These are phyloP conservation scores for Coreoperca whiteheadi DNA, from an alignment of 2,113 vertebrate genomes.

Conservation along the genomic window DNA sequence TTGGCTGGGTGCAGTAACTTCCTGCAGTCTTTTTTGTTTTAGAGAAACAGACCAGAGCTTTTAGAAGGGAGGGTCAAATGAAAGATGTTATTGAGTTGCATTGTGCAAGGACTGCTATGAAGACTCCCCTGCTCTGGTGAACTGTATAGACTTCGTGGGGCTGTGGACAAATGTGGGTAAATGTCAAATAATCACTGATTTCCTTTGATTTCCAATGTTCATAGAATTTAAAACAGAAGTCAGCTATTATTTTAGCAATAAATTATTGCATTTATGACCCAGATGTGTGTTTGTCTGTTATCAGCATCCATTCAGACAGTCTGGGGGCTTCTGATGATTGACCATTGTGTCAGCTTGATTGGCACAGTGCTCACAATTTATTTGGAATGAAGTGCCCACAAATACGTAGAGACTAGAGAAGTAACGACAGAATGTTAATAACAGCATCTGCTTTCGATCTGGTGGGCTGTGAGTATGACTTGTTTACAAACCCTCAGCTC, in stretches of 20 bases:
- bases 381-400: slow-evolving; percentile 74
- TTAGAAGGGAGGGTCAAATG: too few relatives aligned
- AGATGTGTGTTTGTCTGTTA: neutral
- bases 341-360: slow-evolving; percentile 50
- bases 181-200: neutral
- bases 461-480: slow-evolving; percentile 37
- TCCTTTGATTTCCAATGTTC: neutral
- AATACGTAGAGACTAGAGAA: slow-evolving; percentile 52
- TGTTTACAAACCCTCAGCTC: neutral
- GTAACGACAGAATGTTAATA: slow-evolving; percentile 35
- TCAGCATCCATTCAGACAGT: slow-evolving; percentile 58
- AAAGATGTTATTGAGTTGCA: too few relatives aligned
- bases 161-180: slow-evolving; percentile 38
- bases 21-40: too few relatives aligned
- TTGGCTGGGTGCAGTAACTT: too few relatives aligned
- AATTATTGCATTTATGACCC: neutral
- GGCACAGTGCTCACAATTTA: slow-evolving; percentile 59
- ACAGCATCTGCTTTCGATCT: slow-evolving; percentile 42
- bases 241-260: neutral
- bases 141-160: slow-evolving; percentile 34
- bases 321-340: slow-evolving; percentile 66
- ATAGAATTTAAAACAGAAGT: neutral
- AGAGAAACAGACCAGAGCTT: too few relatives aligned
- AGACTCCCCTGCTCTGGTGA: slow-evolving; percentile 47
- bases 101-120: slow-evolving; percentile 59